Evolutionary conservation across 2,113 vertebrate genomes (phyloP), one percentile per base, ranked within the genome.

Genomic region (Salvelinus alpinus): DNA sequence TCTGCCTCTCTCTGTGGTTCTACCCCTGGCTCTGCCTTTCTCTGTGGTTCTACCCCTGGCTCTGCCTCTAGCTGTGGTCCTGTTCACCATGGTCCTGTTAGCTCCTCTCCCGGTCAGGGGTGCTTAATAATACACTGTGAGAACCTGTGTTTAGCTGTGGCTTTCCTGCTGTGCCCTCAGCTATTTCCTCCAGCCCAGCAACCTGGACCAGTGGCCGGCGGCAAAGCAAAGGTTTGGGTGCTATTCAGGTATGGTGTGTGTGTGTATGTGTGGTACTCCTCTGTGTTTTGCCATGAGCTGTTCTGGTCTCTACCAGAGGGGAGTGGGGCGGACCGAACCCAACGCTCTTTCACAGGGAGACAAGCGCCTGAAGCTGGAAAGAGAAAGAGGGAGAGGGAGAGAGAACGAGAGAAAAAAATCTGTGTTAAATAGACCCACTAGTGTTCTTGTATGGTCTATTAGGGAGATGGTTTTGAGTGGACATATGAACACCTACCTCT

Each of bases 161-260:
- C 64, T 90, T 90, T 89, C 80, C 86, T 75, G 78, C 86, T 75
- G 78, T 84, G 79, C 82, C 87, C 87, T 87, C 84, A 90, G 83
- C 81, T 77, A 87, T 91, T 90, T 89, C 87, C 86, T 87, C 78
- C 85, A 84, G 84, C 74, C 77, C 78, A 78, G 78, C 51, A 68
- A 34, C 29, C 24, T 29, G 25, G 25, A 24, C 65, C 73, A 68
- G 16, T 13, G 79, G 75, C 73, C 71, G 79, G 82, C 44, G 54
- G 82, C 71, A 73, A 67, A 70, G 77, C 47, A 68, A 80, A 81
- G 78, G 77, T 84, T 81, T 83, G 81, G 78, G 86, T 75, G 74
- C 83, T 75, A 70, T 82, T 86, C 81, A 86, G 84, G 79, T 84
- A 44, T 44, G 8, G 38, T 62, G 59, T 62, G 59, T 38, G 38